Percentiles rank a stretch among this genome's conserved stretches.
Conservation (phyloP, 2,797 vertebrate genomes). For the Acanthiza pusilla region DNA sequence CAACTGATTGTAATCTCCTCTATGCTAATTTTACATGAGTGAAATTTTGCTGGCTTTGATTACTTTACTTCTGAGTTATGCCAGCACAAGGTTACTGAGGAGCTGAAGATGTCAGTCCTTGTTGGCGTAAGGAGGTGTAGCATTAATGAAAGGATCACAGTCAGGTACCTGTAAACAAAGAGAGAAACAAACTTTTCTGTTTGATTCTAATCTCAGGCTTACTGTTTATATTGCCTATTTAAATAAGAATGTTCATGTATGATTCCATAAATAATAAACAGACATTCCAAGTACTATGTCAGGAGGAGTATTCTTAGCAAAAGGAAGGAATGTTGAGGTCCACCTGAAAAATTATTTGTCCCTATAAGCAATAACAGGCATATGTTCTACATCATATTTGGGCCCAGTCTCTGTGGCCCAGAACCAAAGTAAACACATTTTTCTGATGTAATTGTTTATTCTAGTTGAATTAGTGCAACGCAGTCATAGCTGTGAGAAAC, state of each 20-base stretch:
- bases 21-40: neutral
- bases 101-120: neutral
- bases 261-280: slow-evolving; percentile 37
- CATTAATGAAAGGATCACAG: neutral
- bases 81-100: neutral
- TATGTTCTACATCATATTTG: slow-evolving; percentile 77
- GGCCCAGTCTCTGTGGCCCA: slow-evolving; percentile 69
- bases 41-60: neutral
- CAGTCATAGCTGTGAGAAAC: slow-evolving; percentile 69
- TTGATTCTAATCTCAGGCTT: neutral
- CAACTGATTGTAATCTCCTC: neutral
- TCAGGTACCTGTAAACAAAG: neutral
- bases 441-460: slow-evolving; percentile 80
- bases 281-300: slow-evolving; percentile 53
- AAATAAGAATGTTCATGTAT: neutral
- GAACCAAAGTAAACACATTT: slow-evolving; percentile 81
- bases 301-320: slow-evolving; percentile 51
- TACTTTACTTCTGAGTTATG: neutral
- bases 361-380: slow-evolving; percentile 68
- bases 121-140: neutral
- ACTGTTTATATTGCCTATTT: neutral
- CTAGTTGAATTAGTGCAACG: slow-evolving; percentile 69
- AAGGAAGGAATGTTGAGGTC: slow-evolving; percentile 44
- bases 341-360: slow-evolving; percentile 80
- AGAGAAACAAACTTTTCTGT: neutral